phyloP scores from a whole-genome alignment of 92 coral and sea anemone genomes.

The Pocillopora meandrina region DNA sequence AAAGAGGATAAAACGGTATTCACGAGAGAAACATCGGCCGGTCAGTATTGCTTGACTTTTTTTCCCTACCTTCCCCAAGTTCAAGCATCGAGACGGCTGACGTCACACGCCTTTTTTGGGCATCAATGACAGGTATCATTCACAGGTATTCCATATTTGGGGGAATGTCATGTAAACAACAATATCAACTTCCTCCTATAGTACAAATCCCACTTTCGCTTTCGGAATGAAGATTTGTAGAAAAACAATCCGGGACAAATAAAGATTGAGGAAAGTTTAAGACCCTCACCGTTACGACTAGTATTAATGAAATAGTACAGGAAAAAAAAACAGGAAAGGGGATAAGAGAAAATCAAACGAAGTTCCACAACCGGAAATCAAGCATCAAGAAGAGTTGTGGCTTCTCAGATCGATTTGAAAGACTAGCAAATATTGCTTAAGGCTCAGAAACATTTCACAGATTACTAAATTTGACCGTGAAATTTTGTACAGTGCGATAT shows the following conservation, averaged over 20 bases:
- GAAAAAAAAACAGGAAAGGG: not conserved
- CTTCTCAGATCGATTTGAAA: too few relatives aligned
- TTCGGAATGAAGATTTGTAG: not conserved
- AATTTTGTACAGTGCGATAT: too few relatives aligned
- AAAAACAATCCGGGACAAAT: not conserved
- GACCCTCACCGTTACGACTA: not conserved
- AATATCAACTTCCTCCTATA: conserved; percentile 58
- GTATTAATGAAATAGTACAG: not conserved
- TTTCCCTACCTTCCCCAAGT: conserved; percentile 40
- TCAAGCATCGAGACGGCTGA: conserved; percentile 62
- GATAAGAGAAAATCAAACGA: not conserved
- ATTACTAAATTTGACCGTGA: too few relatives aligned
- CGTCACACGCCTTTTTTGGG: conserved; percentile 88
- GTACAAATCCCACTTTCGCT: conserved; percentile 22
- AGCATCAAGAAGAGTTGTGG: not conserved
- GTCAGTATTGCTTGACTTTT: conserved; percentile 56
- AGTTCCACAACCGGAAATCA: not conserved
- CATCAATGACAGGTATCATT: conserved; percentile 65
- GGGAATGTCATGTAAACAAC: conserved; percentile 41
- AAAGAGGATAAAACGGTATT: not conserved
- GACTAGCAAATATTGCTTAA: too few relatives aligned
- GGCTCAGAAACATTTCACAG: too few relatives aligned
- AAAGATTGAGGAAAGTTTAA: not conserved
- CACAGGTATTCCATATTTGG: conserved; percentile 67
- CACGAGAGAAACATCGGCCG: conserved; percentile 25